Evolutionary conservation across 2,113 vertebrate genomes (phyloP).

Genomic region (Macrotus californicus): DNA sequence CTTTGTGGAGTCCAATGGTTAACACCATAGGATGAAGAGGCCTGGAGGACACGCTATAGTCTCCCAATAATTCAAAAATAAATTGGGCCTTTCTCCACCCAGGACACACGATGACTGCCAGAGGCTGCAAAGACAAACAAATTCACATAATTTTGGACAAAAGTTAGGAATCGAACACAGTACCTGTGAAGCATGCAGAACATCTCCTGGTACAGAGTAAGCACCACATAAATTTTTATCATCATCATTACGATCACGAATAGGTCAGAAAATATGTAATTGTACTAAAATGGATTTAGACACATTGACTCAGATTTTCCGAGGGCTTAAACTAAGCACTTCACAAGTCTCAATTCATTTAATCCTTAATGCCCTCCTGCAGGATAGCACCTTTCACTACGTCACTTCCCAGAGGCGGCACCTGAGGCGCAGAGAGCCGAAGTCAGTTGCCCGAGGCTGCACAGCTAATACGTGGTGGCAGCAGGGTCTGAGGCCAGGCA

Average conservation of each 20-base stretch:
- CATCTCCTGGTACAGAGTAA: background rate
- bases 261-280: background rate
- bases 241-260: background rate
- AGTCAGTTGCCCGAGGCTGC: background rate
- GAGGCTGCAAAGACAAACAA: conserved; percentile 79
- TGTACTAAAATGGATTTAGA: background rate
- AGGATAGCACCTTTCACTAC: background rate
- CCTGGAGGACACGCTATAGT: conserved; percentile 43
- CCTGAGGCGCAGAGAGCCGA: background rate
- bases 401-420: background rate
- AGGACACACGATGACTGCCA: conserved; percentile 89
- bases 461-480: background rate
- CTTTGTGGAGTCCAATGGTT: conserved; percentile 83
- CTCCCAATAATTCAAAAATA: conserved; percentile 84
- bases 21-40: conserved; percentile 79
- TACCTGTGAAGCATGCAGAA: background rate
- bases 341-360: background rate
- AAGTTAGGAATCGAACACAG: background rate
- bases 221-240: background rate
- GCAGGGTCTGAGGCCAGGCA: background rate
- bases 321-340: background rate
- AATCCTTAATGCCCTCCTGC: background rate
- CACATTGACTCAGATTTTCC: background rate
- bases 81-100: conserved; percentile 89
- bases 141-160: background rate